Percentiles rank a stretch among this genome's conserved stretches.
phyloP scores from a whole-genome alignment of 2,113 vertebrate genomes.

The Ophthalmolycus amberensis region DNA sequence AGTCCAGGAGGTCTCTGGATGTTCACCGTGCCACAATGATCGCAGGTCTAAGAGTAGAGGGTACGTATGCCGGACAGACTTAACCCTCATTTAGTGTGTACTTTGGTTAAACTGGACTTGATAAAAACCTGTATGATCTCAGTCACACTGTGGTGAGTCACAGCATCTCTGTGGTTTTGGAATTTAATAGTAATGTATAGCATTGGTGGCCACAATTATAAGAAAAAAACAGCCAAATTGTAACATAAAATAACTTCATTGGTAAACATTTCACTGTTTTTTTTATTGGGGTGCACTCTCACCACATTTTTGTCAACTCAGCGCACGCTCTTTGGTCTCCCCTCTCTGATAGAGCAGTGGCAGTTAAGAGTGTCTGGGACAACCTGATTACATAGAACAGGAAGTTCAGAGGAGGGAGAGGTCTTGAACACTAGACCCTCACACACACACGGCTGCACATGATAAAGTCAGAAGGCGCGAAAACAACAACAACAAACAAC shows the following conservation, averaged over 20 bases:
- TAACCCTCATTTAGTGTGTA: not conserved
- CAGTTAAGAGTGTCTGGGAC: slow-evolving; percentile 72
- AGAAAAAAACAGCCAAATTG: not conserved
- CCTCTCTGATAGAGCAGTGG: slow-evolving; percentile 61
- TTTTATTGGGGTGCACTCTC: slow-evolving; percentile 16
- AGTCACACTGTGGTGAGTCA: not conserved
- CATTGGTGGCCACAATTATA: not conserved
- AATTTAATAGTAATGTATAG: not conserved
- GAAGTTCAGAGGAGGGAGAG: slow-evolving; percentile 80
- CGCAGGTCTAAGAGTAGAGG: not conserved
- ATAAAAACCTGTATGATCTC: not conserved
- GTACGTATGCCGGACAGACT: not conserved
- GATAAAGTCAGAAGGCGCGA: slow-evolving; percentile 75
- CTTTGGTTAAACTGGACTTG: not conserved
- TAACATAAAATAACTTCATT: not conserved
- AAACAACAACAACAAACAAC: slow-evolving; percentile 44
- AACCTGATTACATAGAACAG: slow-evolving; percentile 81
- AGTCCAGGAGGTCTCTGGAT: not conserved
- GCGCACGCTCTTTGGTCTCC: not conserved
- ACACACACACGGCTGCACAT: slow-evolving; percentile 55
- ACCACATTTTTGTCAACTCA: slow-evolving; percentile 7
- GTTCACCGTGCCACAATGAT: not conserved
- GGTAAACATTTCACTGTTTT: not conserved
- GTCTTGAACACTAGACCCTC: slow-evolving; percentile 68
- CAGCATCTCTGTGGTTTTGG: not conserved